phyloP scores from a whole-genome alignment of 2,888 invertebrate species.

The Patella ulyssiponensis region DNA sequence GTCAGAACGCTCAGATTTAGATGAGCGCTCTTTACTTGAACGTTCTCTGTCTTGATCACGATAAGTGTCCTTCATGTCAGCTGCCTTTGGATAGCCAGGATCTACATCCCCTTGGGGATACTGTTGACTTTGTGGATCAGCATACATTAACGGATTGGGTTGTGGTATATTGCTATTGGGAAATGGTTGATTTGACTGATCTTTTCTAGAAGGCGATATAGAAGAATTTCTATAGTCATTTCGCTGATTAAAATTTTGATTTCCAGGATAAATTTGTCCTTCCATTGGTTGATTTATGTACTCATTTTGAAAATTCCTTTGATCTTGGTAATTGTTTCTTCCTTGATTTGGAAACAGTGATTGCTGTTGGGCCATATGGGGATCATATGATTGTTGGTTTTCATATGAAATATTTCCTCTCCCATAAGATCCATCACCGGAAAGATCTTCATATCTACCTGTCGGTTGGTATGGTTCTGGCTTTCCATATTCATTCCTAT shows the following conservation, averaged over 20 bases:
- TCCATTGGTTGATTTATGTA: neutral
- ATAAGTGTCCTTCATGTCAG: neutral
- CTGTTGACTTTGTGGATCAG: neutral
- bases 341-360: neutral
- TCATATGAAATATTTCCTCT: neutral
- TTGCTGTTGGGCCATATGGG: neutral
- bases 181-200: slow-evolving; percentile 1
- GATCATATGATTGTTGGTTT: neutral
- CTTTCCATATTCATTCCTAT: neutral
- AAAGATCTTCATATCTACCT: neutral
- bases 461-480: neutral
- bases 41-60: slow-evolving; percentile 13
- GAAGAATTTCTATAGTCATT: slow-evolving; percentile 3
- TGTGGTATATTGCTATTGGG: neutral
- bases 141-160: neutral
- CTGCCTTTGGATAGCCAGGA: neutral
- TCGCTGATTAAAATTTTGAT: neutral
- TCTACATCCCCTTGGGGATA: neutral
- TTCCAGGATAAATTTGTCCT: slow-evolving; percentile 8
- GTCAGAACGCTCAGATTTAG: slow-evolving; percentile 28
- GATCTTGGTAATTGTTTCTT: neutral
- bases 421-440: neutral
- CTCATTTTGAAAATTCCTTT: neutral
- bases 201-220: neutral
- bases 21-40: slow-evolving; percentile 17